Conservation (phyloP, 2,888 invertebrate species). For the Gryllus longicercus region DNA sequence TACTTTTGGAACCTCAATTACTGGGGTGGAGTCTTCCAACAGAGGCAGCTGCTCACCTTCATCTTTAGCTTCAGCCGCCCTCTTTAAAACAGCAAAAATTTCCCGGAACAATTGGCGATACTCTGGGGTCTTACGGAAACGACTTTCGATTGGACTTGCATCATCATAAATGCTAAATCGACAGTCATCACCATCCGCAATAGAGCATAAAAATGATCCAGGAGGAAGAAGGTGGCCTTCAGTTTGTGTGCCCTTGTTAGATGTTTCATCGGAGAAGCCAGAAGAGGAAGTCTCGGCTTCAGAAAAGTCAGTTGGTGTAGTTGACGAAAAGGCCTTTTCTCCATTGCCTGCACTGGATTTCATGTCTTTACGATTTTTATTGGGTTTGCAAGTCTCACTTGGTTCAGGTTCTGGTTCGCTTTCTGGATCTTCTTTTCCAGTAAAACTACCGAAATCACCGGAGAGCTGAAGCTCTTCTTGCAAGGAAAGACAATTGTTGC, state of each 20-base stretch:
- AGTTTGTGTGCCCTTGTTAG: slow-evolving; percentile 79
- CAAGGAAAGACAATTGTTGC: slow-evolving; percentile 47
- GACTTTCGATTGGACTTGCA: slow-evolving; percentile 72
- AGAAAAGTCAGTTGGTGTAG: slow-evolving; percentile 77
- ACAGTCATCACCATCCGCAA: slow-evolving; percentile 81
- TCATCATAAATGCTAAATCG: slow-evolving; percentile 79
- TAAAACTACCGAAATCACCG: slow-evolving; percentile 65
- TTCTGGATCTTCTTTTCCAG: slow-evolving; percentile 31
- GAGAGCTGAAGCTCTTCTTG: slow-evolving; percentile 75
- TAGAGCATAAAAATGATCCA: slow-evolving; percentile 79
- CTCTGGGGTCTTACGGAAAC: slow-evolving; percentile 78
- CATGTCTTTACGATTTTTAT: neutral
- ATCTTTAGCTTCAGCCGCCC: slow-evolving; percentile 78
- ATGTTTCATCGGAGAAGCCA: slow-evolving; percentile 79
- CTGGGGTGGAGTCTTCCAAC: slow-evolving; percentile 60
- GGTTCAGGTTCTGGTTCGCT: slow-evolving; percentile 33
- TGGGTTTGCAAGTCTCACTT: too few relatives aligned
- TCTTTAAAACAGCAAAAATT: slow-evolving; percentile 77
- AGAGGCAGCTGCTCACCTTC: slow-evolving; percentile 72
- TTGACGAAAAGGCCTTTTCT: slow-evolving; percentile 49
- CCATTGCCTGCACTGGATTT: slow-evolving; percentile 38
- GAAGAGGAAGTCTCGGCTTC: slow-evolving; percentile 83
- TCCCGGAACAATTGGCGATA: slow-evolving; percentile 78
- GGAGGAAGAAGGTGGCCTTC: slow-evolving; percentile 61
- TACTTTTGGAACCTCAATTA: slow-evolving; percentile 51